These are phyloP conservation scores for Callithrix jacchus DNA, from an alignment of 2,113 vertebrate genomes.

Conservation along the genomic window DNA sequence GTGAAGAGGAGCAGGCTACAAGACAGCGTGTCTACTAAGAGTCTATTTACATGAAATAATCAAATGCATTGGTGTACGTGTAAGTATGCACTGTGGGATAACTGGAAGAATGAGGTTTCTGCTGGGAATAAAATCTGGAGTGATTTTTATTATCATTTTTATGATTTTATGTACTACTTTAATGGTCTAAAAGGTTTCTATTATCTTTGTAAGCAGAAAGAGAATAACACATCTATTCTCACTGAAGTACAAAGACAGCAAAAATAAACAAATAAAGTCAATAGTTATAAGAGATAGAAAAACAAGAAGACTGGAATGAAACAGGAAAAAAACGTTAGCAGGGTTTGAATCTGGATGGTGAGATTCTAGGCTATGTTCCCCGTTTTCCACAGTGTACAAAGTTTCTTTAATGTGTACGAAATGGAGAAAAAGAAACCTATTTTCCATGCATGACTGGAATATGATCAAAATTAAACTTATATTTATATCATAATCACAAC, in stretches of 20 bases:
- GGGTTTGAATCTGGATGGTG: not conserved
- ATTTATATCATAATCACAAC: not conserved
- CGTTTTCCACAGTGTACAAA: not conserved
- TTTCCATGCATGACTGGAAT: not conserved
- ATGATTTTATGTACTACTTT: not conserved
- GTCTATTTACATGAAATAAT: not conserved
- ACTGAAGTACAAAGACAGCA: not conserved
- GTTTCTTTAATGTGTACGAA: not conserved
- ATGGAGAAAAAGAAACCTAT: not conserved
- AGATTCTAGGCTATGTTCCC: not conserved
- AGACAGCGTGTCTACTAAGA: not conserved
- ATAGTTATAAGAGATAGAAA: not conserved
- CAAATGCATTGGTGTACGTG: fast-evolving
- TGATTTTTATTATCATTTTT: not conserved
- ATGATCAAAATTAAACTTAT: not conserved
- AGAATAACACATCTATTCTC: not conserved
- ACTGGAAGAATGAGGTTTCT: not conserved
- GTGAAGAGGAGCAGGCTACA: not conserved
- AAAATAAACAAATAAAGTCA: not conserved
- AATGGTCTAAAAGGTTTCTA: not conserved
- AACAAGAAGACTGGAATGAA: not conserved
- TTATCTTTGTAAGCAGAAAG: not conserved
- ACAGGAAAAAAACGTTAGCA: not conserved
- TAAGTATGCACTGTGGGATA: fast-evolving
- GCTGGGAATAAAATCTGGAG: not conserved